phyloP scores from a whole-genome alignment of 2,797 vertebrate genomes.

The Perodicticus potto region DNA sequence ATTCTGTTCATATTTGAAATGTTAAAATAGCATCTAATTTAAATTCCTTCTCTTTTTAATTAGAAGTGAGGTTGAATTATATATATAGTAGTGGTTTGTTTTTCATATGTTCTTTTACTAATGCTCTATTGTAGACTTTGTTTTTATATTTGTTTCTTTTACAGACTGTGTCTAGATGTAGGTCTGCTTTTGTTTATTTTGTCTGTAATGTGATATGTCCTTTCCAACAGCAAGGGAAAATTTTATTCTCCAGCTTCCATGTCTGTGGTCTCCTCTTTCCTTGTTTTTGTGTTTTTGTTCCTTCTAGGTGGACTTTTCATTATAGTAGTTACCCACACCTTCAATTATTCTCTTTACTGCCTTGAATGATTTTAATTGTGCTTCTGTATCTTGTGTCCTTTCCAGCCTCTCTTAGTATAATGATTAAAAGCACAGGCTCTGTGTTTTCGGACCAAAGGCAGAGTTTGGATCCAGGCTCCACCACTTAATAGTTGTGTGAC shows the following conservation, averaged over 20 bases:
- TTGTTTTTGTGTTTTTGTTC: background rate
- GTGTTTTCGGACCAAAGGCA: background rate
- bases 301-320: background rate
- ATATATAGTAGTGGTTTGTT: constrained; percentile 10
- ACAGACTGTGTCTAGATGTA: constrained; percentile 46
- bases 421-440: background rate
- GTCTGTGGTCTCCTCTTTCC: background rate
- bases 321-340: constrained; percentile 29
- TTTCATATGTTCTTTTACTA: constrained; percentile 47
- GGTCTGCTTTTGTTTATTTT: constrained; percentile 50
- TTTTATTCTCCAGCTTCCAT: background rate
- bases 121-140: background rate
- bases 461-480: background rate
- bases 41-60: constrained; percentile 48
- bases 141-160: constrained; percentile 36
- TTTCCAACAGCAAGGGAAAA: background rate
- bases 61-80: constrained; percentile 29
- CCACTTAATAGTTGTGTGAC: background rate
- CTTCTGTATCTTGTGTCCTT: background rate
- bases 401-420: background rate
- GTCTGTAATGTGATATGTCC: background rate
- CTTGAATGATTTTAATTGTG: constrained; percentile 39
- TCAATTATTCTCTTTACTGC: background rate
- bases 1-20: constrained; percentile 52
- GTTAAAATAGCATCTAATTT: constrained; percentile 44